Base-by-base conservation (phyloP, 1,140 invertebrate genomes). In the Aricia agestis region DNA sequence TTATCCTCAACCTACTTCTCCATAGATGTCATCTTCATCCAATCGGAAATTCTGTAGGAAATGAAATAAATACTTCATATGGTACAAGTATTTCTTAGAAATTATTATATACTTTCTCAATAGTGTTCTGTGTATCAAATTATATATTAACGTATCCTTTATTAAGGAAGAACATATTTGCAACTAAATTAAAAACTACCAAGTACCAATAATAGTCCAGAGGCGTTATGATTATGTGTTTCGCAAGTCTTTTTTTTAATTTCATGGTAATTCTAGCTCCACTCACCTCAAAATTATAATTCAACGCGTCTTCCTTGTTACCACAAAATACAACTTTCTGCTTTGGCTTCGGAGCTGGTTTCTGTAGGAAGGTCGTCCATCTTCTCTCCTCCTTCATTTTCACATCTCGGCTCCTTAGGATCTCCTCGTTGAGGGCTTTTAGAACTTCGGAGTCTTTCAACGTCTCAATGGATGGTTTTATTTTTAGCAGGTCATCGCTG, bases 291-390 rank as follows among this genome's bases (percentile, higher is more conserved):
- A 69, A 61, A 41, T 69, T 59, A 36, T 61, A 69, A 69, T 67
- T 72, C 69, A 61, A 74, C 13, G 78, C 77, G 11, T 76, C 67
- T n/a, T 78, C 68, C 0, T 76, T 70, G 59, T 77, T 77, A 17
- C 79, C 74, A 18, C 73, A 72, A 70, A 85, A 85, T 1, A 80
- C 83, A 32, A 78, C 87, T 72, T 93, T 93, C 1, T 89, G 87
- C 70, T 83, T 91, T 0, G 95, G 94, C 45, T 94, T 91, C 0
- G 95, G 94, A 25, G 94, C 89, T 74, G 95, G 95, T 74, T 94
- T 95, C 78, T 95, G 94, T 52, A 96, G 81, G 78, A 96, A 96
- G 13, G 95, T 95, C n/a, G 95, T 95, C 80, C 92, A 94, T 70
- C 93, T 94, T 63, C 92, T 93, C 67, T 94, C 93, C 72, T 94